phyloP scores from a whole-genome alignment of 1,140 invertebrate species.

The Listronotus oregonensis region DNA sequence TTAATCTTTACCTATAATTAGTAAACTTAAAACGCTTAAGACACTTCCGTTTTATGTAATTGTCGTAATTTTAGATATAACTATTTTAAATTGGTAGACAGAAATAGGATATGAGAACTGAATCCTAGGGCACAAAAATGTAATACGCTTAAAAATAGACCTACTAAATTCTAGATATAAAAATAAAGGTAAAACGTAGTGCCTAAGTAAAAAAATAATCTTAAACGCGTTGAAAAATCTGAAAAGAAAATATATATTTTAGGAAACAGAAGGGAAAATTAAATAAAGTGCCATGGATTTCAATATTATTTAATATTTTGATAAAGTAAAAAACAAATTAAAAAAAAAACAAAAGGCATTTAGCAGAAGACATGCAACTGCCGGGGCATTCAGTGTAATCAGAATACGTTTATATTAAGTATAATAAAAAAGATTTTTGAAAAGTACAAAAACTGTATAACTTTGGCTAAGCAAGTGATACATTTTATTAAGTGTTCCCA shows the following conservation, averaged over 20 bases:
- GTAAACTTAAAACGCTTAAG: conserved; percentile 6
- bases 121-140: conserved; percentile 37
- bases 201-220: conserved; percentile 18
- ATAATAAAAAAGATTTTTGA: conserved; percentile 3
- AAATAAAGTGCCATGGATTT: background rate
- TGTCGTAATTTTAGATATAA: background rate
- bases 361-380: background rate
- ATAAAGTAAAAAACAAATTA: too few relatives aligned
- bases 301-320: too few relatives aligned
- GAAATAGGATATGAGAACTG: conserved; percentile 33
- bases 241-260: conserved; percentile 9
- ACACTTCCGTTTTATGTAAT: conserved; percentile 6
- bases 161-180: conserved; percentile 27
- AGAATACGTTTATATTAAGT: too few relatives aligned
- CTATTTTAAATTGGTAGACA: conserved; percentile 5
- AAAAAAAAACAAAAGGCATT: background rate
- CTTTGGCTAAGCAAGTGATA: conserved; percentile 5
- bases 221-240: background rate
- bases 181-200: conserved; percentile 27
- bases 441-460: conserved; percentile 7
- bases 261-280: background rate
- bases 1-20: too few relatives aligned
- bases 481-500: background rate
- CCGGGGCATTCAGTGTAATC: too few relatives aligned
- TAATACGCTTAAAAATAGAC: conserved; percentile 36